Evolutionary conservation across 2,113 vertebrate species (phyloP).

Genomic region (Tetrao urogallus): DNA sequence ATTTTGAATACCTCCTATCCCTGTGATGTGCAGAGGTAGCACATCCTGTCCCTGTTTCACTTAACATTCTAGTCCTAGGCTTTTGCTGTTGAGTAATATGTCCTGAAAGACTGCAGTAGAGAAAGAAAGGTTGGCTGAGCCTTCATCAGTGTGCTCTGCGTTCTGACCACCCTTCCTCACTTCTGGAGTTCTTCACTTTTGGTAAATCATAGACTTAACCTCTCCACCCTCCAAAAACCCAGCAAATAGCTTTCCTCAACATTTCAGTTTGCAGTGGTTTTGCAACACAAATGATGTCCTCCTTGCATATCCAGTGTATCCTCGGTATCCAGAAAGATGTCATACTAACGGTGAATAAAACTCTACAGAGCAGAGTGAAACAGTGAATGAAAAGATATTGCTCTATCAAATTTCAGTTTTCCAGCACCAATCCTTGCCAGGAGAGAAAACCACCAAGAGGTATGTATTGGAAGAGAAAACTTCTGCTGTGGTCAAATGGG

Average conservation of each 20-base stretch:
- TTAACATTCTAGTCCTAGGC: neutral
- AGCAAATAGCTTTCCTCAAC: accelerated
- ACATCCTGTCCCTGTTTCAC: neutral
- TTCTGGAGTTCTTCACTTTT: slow-evolving; percentile 30
- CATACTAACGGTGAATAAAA: neutral
- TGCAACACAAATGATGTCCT: neutral
- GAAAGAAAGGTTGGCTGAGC: neutral
- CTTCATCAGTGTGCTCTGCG: neutral
- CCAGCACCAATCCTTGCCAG: neutral
- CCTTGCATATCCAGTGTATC: neutral
- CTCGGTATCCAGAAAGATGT: neutral
- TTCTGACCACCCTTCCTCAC: neutral
- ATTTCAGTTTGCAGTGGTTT: slow-evolving; percentile 26
- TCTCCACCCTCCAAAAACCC: neutral
- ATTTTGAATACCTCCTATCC: neutral
- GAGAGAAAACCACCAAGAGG: neutral
- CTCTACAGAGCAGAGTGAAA: too few species aligned
- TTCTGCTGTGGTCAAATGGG: neutral
- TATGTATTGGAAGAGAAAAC: neutral
- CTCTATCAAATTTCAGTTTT: neutral
- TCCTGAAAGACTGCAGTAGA: neutral
- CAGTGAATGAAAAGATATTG: neutral
- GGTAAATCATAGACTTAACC: slow-evolving; percentile 17
- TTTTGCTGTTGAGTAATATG: neutral
- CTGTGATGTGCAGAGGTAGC: neutral